A percentile compares a stretch with the other conserved stretches of the same genome.
phyloP scores from a whole-genome alignment of 2,888 invertebrate species.

The Dynastes tityus region DNA sequence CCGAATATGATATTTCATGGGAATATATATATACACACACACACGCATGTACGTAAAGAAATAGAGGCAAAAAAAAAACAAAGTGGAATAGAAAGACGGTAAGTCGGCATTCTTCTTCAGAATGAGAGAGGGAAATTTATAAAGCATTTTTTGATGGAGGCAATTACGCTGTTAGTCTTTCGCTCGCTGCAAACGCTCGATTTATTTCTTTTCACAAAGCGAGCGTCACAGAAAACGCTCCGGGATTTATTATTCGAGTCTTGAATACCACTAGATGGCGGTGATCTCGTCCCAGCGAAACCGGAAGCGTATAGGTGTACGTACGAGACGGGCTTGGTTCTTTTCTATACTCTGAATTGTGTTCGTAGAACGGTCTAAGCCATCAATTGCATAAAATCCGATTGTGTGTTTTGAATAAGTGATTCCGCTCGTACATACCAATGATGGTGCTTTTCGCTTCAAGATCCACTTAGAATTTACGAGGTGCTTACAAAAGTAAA shows the following conservation, averaged over 20 bases:
- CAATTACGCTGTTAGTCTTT: slow-evolving; percentile 37
- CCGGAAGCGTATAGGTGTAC: slow-evolving; percentile 24
- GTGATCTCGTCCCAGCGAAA: slow-evolving; percentile 4
- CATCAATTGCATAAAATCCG: slow-evolving; percentile 55
- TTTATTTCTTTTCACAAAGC: slow-evolving; percentile 22
- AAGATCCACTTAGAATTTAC: slow-evolving; percentile 28
- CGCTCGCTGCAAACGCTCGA: slow-evolving; percentile 10
- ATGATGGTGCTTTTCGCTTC: slow-evolving; percentile 47
- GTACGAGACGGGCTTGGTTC: not conserved
- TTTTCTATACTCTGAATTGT: slow-evolving; percentile 1
- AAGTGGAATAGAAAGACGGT: not conserved
- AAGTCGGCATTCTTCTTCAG: slow-evolving; percentile 16
- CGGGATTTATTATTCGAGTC: slow-evolving; percentile 22
- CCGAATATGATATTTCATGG: not conserved
- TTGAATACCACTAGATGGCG: slow-evolving; percentile 1
- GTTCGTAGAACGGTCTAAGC: slow-evolving; percentile 12
- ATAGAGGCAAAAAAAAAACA: not conserved
- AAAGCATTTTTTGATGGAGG: slow-evolving; percentile 38
- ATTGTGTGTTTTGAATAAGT: slow-evolving; percentile 52
- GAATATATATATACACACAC: not conserved
- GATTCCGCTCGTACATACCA: slow-evolving; percentile 42
- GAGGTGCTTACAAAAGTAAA: slow-evolving; percentile 32
- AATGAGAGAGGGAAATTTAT: slow-evolving; percentile 19
- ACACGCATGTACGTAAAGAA: not conserved
- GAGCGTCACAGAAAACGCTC: slow-evolving; percentile 27